These are phyloP conservation scores for Apeltes quadracus DNA, from an alignment of 2,113 vertebrate species.

Conservation along the genomic window DNA sequence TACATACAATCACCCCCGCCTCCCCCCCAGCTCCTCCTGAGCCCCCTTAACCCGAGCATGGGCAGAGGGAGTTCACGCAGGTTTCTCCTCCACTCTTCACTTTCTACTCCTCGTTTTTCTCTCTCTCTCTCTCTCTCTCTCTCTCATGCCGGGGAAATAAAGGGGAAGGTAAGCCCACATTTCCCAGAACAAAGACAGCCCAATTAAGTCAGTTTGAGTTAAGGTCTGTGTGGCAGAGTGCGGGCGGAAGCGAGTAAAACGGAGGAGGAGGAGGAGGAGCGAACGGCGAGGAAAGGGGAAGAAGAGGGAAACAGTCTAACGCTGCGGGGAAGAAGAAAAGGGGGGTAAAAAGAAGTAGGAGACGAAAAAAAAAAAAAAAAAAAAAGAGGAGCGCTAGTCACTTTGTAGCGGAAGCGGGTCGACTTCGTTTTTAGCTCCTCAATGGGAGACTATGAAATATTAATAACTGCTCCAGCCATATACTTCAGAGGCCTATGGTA, in stretches of 20 bases:
- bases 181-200: constrained; percentile 83
- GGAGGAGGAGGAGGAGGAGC: constrained; percentile 30
- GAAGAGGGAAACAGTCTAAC: constrained; percentile 63
- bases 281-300: constrained; percentile 40
- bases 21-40: neutral
- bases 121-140: no score
- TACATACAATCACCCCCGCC: neutral
- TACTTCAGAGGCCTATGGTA: constrained; percentile 82
- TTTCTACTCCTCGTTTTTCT: no score
- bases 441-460: constrained; percentile 84
- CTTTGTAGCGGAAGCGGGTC: constrained; percentile 81
- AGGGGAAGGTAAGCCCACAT: constrained; percentile 76
- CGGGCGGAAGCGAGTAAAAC: constrained; percentile 57
- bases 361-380: no score
- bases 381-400: constrained; percentile 65
- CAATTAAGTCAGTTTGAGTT: constrained; percentile 85
- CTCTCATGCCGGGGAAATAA: constrained; percentile 50
- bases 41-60: constrained; percentile 28
- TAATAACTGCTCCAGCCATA: constrained; percentile 83
- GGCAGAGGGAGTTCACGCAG: constrained; percentile 45
- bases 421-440: constrained; percentile 79
- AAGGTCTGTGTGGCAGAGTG: constrained; percentile 75
- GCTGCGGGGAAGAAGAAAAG: constrained; percentile 53
- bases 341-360: no score
- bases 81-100: constrained; percentile 39